Evolutionary conservation across 2,113 vertebrate genomes (phyloP).

Genomic region (Mobula hypostoma): DNA sequence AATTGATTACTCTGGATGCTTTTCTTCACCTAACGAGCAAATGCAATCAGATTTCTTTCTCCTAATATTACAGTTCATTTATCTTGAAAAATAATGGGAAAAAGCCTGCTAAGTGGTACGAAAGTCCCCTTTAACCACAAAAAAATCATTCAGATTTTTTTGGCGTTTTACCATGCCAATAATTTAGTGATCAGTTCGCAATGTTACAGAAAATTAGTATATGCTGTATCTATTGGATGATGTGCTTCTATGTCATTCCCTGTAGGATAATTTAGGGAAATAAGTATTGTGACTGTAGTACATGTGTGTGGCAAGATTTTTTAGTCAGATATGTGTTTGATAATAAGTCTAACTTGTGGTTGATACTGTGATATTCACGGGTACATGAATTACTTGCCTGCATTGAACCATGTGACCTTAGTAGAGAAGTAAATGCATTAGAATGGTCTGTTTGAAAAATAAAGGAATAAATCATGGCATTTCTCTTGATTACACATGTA

Average conservation of each 20-base stretch:
- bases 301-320: neutral
- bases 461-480: constrained; percentile 37
- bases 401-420: neutral
- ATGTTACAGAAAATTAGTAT: constrained; percentile 13
- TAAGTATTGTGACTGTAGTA: neutral
- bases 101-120: constrained; percentile 66
- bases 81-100: constrained; percentile 52
- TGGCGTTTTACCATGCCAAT: neutral
- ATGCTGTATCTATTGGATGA: neutral
- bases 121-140: constrained; percentile 2
- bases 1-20: constrained; percentile 67
- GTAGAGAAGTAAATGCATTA: neutral
- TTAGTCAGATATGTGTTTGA: neutral
- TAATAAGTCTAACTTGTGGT: neutral
- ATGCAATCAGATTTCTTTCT: constrained; percentile 79
- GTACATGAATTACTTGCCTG: neutral
- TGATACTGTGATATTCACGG: neutral
- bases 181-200: constrained; percentile 10
- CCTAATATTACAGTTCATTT: constrained; percentile 84
- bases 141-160: constrained; percentile 24
- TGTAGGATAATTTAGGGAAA: neutral
- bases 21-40: constrained; percentile 63
- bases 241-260: neutral
- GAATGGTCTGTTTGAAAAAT: neutral
- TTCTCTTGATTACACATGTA: neutral